Percentiles rank a stretch among this genome's conserved stretches.
Conservation (phyloP, 2,888 invertebrate species). For the Drosophila mercatorum region DNA sequence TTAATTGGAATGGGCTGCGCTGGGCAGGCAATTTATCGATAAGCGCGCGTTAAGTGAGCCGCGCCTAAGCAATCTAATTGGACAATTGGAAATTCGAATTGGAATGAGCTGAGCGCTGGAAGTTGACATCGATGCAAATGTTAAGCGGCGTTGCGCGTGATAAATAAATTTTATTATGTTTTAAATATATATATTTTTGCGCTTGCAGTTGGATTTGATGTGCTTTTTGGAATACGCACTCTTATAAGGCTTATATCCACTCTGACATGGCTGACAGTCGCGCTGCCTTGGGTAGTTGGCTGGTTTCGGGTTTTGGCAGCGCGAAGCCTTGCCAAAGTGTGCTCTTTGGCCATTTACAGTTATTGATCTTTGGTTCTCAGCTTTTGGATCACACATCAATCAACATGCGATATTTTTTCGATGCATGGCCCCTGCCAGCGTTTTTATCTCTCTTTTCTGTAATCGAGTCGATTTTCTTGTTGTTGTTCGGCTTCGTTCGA, state of each 20-base stretch:
- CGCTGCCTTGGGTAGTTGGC: not conserved
- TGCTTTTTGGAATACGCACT: not conserved
- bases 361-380: constrained; percentile 19
- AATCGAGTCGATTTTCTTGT: constrained; percentile 22
- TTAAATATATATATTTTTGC: too few relatives aligned
- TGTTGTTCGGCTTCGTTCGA: constrained; percentile 49
- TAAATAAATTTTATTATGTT: too few relatives aligned
- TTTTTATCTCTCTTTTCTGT: constrained; percentile 26
- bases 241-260: not conserved
- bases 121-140: not conserved
- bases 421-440: constrained; percentile 38
- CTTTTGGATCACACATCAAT: constrained; percentile 1
- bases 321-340: not conserved
- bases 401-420: constrained; percentile 16
- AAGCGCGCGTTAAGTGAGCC: not conserved
- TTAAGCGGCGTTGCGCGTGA: too few relatives aligned
- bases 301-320: not conserved
- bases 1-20: not conserved
- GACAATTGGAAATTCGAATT: not conserved
- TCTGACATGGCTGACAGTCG: too few relatives aligned
- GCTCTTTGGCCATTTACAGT: constrained; percentile 32
- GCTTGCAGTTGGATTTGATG: not conserved
- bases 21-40: not conserved
- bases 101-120: not conserved
- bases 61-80: not conserved